Percentiles rank a stretch among this genome's conserved stretches.
Evolutionary conservation across 2,797 vertebrate species (phyloP).

Genomic region (Cossypha polioptera): DNA sequence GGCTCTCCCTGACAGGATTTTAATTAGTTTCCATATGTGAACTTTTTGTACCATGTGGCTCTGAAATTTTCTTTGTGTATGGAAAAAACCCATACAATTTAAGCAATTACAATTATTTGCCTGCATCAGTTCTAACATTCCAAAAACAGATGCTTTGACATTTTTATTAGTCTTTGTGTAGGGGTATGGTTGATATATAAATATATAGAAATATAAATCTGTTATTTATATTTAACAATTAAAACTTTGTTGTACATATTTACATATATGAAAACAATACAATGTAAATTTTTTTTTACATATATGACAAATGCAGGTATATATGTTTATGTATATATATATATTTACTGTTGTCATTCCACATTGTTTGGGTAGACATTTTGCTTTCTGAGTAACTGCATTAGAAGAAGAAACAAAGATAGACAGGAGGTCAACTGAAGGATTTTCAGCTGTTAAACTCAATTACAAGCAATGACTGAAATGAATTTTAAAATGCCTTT

Average conservation of each 20-base stretch:
- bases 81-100: slow-evolving; percentile 19
- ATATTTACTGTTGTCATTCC: not conserved
- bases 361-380: slow-evolving; percentile 3
- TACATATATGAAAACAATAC: not conserved
- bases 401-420: slow-evolving; percentile 63
- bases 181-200: not conserved
- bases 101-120: slow-evolving; percentile 62
- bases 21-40: slow-evolving; percentile 76
- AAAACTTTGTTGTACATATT: not conserved
- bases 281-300: not conserved
- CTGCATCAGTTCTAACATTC: slow-evolving; percentile 38
- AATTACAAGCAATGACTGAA: slow-evolving; percentile 66
- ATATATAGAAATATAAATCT: not conserved
- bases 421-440: slow-evolving; percentile 72
- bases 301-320: not conserved
- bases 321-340: not conserved
- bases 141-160: slow-evolving; percentile 49
- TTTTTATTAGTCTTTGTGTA: not conserved
- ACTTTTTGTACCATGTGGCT: slow-evolving; percentile 57
- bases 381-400: slow-evolving; percentile 34
- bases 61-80: slow-evolving; percentile 52
- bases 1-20: slow-evolving; percentile 64
- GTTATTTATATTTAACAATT: not conserved
- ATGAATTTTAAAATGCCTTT: slow-evolving; percentile 70
- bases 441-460: slow-evolving; percentile 74